A percentile compares a stretch with the other conserved stretches of the same genome.
These are phyloP conservation scores for Pocillopora verrucosa DNA, from an alignment of 64 coral and sea anemone genomes.

Conservation along the genomic window DNA sequence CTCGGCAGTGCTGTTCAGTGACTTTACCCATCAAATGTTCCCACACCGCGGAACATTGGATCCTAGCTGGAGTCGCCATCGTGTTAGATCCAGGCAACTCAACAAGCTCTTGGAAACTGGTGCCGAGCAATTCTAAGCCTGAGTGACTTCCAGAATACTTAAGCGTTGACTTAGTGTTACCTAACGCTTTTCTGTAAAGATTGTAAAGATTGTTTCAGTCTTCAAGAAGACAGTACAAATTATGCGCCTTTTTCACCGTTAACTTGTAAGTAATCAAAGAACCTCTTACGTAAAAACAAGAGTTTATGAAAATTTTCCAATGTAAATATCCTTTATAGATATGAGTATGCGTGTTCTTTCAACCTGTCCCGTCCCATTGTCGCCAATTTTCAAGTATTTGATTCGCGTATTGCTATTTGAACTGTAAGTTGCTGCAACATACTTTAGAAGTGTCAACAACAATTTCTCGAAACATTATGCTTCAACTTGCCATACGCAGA, in stretches of 20 bases:
- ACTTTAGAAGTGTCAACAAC: too few species aligned
- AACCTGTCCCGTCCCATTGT: too few species aligned
- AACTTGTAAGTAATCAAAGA: neutral
- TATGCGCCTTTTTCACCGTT: neutral
- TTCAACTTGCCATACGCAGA: too few species aligned
- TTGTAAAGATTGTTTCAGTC: neutral
- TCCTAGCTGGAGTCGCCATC: slow-evolving; percentile 55
- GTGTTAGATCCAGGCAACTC: slow-evolving; percentile 63
- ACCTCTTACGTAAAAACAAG: too few species aligned
- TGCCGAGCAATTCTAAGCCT: slow-evolving; percentile 10
- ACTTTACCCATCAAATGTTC: slow-evolving; percentile 55
- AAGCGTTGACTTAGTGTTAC: neutral
- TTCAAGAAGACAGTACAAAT: neutral
- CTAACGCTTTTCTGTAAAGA: neutral
- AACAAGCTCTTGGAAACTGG: slow-evolving; percentile 47
- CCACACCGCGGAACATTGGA: slow-evolving; percentile 47
- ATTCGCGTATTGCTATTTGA: too few species aligned
- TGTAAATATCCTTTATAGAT: too few species aligned
- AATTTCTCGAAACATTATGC: too few species aligned
- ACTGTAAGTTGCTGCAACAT: too few species aligned
- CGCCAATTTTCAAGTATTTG: too few species aligned
- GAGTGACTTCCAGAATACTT: neutral
- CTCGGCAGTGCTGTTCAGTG: slow-evolving; percentile 55
- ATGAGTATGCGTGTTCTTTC: too few species aligned
- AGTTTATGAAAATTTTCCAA: too few species aligned